Base-by-base conservation (phyloP, 2,797 vertebrate species). In the Neopelma chrysocephalum region DNA sequence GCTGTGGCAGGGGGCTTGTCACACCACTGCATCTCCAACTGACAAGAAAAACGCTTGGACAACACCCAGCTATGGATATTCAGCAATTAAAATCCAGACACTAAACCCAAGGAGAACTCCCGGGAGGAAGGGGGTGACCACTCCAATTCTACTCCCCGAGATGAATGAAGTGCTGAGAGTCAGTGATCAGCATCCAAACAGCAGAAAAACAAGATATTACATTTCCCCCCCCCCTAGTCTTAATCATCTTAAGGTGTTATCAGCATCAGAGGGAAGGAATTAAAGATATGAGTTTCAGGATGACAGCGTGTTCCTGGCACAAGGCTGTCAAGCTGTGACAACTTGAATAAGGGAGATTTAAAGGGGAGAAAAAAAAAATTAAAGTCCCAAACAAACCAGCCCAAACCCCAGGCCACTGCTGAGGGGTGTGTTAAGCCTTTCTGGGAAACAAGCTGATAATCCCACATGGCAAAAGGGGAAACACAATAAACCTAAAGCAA, bases 171-270 rank as follows among this genome's bases (percentile, higher is more conserved):
- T 5, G 6, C 45, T 15, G 1, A 43, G 75, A 82, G 58, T 42
- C 90, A 81, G 21, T 43, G 11, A 64, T 25, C 82, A 80, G 75
- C 79, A 58, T 29, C 61, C 34, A 7, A 4, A 87, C 1, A 7
- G 76, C 82, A 83, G 73, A 64, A 53, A 94, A 91, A 88, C 13
- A 61, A 75, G 50, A 82, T 11, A 40, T 29, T 47, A 53, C 7
- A 0, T 9, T 18, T 69, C 27, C 47, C 32, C 4, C 0, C 47
- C 12, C 40, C 17, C 15, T 7, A 42, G 58, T 47, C 82, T 92
- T 96, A 96, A 95, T 95, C 69, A 92, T 96, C 83, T 94, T 94
- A 96, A 96, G 90, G 89, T 87, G 82, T 85, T 89, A 94, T 94
- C 94, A 94, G 88, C 89, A 96, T 92, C 88, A 84, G 79, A 69